Base-by-base conservation (phyloP, 2,113 vertebrate species). In the Cyprinodon brontotheroides region DNA sequence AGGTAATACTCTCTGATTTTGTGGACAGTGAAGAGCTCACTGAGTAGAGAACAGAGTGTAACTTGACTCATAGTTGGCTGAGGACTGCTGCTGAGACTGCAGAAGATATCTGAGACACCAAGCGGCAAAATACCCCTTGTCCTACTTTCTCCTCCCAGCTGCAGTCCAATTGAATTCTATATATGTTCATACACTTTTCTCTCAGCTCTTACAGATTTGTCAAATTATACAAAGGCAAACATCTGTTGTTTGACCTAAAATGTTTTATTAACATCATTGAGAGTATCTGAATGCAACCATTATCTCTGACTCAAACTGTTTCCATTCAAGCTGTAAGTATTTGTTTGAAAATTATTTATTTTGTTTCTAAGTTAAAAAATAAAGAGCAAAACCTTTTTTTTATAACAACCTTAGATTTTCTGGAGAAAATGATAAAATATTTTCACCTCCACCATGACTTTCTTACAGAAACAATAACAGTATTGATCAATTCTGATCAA, bases 71-170 rank as follows among this genome's bases (percentile, higher is more conserved):
- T 74, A 65, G 63, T 61, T 82, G 83, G 82, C 82, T 78, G 67
- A 3, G 41, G 70, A 71, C 59, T 68, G 78, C 38, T 91, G 91
- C 92, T 91, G 90, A 93, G 83, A 43, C 73, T 78, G 85, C 88
- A 88, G 77, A 63, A 57, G 76, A 83, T 86, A 90, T 93, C 78
- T 87, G 81, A 87, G 86, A 91, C 78, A 82, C 78, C 62, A 50
- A 82, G 70, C 38, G 47, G 74, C 78, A 65, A 67, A 79, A 73
- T 70, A 81, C 70, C 77, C 78, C 86, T 79, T 77, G 83, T 81
- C 76, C 79, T 90, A 82, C 77, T 82, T 87, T 86, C 20, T 48
- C 53, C 57, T 79, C 71, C 70, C 37, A 74, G 11, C 70, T 67
- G 17, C 74, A 75, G 74, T 69, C 50, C 50, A 4, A 41, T 75